A percentile compares a stretch with the other conserved stretches of the same genome.
phyloP scores from a whole-genome alignment of 2,113 vertebrate genomes.

The Lophius piscatorius region DNA sequence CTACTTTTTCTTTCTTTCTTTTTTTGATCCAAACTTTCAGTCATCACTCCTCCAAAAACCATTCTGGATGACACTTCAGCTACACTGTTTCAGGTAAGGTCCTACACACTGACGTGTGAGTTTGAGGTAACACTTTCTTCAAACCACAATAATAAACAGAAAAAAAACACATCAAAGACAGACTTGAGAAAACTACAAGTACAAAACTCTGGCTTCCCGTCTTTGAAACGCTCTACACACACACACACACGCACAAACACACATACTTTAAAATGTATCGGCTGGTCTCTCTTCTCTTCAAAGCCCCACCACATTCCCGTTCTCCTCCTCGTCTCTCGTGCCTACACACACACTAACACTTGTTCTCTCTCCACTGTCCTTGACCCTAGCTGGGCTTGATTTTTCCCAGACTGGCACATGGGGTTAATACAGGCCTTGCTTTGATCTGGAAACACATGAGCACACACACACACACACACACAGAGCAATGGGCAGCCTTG shows the following conservation, averaged over 20 bases:
- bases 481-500: conserved; percentile 43
- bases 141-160: background rate
- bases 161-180: no score
- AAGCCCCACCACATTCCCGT: conserved; percentile 55
- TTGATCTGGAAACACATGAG: conserved; percentile 52
- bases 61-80: conserved; percentile 68
- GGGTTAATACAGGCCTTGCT: conserved; percentile 73
- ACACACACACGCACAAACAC: conserved; percentile 8
- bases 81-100: conserved; percentile 79
- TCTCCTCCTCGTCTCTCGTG: conserved; percentile 37
- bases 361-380: conserved; percentile 66
- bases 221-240: background rate
- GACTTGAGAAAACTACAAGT: conserved; percentile 15
- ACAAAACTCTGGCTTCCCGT: background rate
- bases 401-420: conserved; percentile 78
- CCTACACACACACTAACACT: conserved; percentile 47
- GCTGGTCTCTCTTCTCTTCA: conserved; percentile 59
- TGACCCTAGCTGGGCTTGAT: conserved; percentile 79
- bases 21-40: conserved; percentile 51
- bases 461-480: conserved; percentile 23
- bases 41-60: conserved; percentile 80
- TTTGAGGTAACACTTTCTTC: background rate
- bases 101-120: background rate
- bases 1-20: background rate
- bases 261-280: conserved; percentile 41